Percentiles rank a stretch among this genome's conserved stretches.
Evolutionary conservation across 2,797 vertebrate genomes (phyloP).

Genomic region (Chiroxiphia lanceolata): DNA sequence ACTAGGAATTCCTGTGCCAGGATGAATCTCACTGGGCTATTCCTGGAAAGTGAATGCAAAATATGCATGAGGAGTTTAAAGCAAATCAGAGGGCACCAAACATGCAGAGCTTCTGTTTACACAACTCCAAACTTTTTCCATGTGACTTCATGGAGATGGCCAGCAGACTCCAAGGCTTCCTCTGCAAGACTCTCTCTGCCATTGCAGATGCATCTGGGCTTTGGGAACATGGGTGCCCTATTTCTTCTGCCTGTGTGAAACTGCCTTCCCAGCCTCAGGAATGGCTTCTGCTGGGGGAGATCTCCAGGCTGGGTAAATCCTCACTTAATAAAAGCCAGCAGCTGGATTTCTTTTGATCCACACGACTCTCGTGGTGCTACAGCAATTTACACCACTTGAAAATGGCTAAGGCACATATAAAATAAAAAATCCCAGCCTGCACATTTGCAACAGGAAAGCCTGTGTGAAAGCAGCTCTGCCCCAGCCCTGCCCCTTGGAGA

Average conservation of each 20-base stretch:
- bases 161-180: background rate
- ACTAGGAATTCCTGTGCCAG: background rate
- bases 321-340: background rate
- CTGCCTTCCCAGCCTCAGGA: background rate
- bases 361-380: background rate
- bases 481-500: conserved; percentile 2
- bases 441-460: conserved; percentile 8
- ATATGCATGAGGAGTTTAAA: background rate
- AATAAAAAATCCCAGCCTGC: background rate
- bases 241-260: background rate
- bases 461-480: background rate
- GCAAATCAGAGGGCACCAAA: background rate
- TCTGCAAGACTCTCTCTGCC: background rate
- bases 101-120: background rate
- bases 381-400: background rate
- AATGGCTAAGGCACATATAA: background rate
- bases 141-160: background rate
- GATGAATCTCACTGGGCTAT: background rate
- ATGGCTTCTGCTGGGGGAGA: background rate
- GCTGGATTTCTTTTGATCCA: background rate
- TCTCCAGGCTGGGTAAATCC: background rate
- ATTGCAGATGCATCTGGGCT: background rate
- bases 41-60: conserved; percentile 35
- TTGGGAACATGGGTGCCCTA: background rate
- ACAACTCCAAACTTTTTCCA: background rate